Conservation (phyloP, 2,113 vertebrate genomes). For the Tachysurus vachellii region DNA sequence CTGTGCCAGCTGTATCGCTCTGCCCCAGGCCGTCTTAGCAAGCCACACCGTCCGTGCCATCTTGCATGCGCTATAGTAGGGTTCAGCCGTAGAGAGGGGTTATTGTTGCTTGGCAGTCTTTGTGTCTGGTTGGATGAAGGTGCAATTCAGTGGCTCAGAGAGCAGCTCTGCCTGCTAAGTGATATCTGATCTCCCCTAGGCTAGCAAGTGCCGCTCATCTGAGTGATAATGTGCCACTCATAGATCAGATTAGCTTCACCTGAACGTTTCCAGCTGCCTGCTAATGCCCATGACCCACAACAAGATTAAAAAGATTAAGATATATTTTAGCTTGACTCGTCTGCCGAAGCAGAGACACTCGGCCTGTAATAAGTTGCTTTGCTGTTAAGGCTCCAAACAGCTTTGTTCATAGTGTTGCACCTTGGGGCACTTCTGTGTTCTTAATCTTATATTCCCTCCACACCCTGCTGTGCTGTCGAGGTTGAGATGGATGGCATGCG, state of each 20-base stretch:
- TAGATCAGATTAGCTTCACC: constrained; percentile 54
- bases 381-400: constrained; percentile 30
- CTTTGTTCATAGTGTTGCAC: constrained; percentile 39
- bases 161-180: constrained; percentile 25
- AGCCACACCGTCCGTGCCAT: constrained; percentile 24
- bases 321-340: constrained; percentile 39
- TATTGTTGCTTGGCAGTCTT: constrained; percentile 11
- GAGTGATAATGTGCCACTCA: constrained; percentile 49
- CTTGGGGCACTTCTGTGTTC: constrained; percentile 46
- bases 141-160: constrained; percentile 6
- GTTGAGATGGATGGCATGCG: constrained; percentile 46
- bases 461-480: constrained; percentile 40
- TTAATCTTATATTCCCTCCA: constrained; percentile 46
- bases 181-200: constrained; percentile 42
- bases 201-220: constrained; percentile 50
- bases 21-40: constrained; percentile 32
- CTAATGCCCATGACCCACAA: constrained; percentile 51
- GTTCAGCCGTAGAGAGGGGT: constrained; percentile 1
- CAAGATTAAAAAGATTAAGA: constrained; percentile 53
- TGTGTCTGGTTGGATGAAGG: neutral
- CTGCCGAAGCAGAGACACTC: constrained; percentile 23
- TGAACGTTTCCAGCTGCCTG: constrained; percentile 48
- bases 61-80: constrained; percentile 3
- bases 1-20: constrained; percentile 45
- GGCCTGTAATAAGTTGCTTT: constrained; percentile 39